Evolutionary conservation across 2,113 vertebrate species (phyloP).

Genomic region (Donacobius atricapilla): DNA sequence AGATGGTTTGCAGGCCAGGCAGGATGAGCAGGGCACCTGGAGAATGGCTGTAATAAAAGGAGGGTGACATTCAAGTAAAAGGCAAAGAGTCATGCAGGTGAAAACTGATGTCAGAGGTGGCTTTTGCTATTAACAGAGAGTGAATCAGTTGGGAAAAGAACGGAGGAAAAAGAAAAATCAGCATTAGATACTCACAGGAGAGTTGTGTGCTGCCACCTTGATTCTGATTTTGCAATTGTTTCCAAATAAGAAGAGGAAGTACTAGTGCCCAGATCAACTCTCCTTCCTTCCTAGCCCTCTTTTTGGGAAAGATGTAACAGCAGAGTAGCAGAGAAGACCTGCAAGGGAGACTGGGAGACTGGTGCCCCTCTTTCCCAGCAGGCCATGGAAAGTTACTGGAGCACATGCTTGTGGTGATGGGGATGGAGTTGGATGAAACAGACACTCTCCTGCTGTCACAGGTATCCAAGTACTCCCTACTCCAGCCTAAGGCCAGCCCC

Average conservation of each 20-base stretch:
- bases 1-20: background rate
- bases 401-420: too few relatives aligned
- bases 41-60: background rate
- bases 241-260: background rate
- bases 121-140: slow-evolving; percentile 15
- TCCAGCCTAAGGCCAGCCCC: background rate
- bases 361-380: background rate
- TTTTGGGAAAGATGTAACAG: background rate
- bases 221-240: background rate
- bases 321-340: background rate
- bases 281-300: background rate
- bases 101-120: background rate
- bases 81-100: slow-evolving; percentile 2
- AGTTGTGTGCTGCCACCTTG: background rate
- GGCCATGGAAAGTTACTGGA: background rate
- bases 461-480: background rate
- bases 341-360: background rate
- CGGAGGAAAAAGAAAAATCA: background rate
- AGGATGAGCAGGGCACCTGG: background rate
- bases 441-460: background rate
- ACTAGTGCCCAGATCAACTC: background rate
- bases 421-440: background rate
- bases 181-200: background rate
- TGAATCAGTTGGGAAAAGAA: background rate
- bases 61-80: slow-evolving; percentile 43